Base-by-base conservation (phyloP, 2,888 invertebrate species). In the Trichogramma evanescens region DNA sequence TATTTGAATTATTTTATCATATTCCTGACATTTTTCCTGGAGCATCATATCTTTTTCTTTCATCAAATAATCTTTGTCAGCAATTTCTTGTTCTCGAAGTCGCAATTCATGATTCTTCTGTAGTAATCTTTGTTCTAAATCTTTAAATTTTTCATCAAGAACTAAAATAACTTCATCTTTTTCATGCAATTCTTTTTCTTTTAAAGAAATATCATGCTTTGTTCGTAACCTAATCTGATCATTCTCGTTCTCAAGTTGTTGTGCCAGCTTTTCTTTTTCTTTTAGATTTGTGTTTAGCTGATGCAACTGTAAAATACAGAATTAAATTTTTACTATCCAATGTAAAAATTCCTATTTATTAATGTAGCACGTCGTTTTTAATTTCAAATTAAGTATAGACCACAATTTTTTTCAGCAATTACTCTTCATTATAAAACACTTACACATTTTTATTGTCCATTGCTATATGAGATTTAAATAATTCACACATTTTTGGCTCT, bases 201-300 rank as follows among this genome's bases (percentile, higher is more conserved):
- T 69, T n/a, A 65, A 52, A 26, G 64, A 66, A 4, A 66, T 65
- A 66, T 76, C 76, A 7, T 63, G 63, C 4, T 74, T 72, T 9
- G 76, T 63, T 53, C 74, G 71, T 43, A 70, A 69, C 49, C 70
- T 71, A 10, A 75, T 66, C 43, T 74, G 69, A 54, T 77, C 76
- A 43, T 73, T 68, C 61, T 77, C 77, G 26, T 62, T 70, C 59
- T 76, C 77, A 38, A 77, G 63, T 56, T 76, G 76, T 50, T 73
- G 72, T 4, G 70, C 73, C 77, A 76, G 77, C 41, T 61, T 69
- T 1, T 77, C 68, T 59, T 77, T 76, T 51, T 77, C 76, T 7
- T 74, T 72, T 42, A 77, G 62, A 64, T 74, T 75, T 13, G 65
- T 65, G 7, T 69, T 70, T 66, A 74, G 64, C 63, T 76, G 77